Conservation (phyloP, 2,797 vertebrate genomes). For the Oryzias sinensis region DNA sequence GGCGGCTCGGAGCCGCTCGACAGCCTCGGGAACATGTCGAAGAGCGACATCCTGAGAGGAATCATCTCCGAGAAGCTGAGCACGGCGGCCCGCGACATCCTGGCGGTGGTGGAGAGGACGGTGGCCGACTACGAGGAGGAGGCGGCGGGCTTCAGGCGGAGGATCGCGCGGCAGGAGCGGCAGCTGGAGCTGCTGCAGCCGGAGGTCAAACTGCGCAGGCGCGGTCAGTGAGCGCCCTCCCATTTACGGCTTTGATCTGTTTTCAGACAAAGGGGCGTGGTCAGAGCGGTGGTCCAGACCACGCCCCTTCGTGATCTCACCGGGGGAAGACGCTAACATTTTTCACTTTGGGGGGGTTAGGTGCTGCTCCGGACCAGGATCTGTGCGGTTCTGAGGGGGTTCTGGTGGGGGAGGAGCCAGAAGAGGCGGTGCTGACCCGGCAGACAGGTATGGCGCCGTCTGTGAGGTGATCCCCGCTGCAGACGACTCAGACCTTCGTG, state of each 20-base stretch:
- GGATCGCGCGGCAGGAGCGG: constrained; percentile 33
- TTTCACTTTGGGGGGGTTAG: background rate
- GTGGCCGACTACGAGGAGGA: constrained; percentile 44
- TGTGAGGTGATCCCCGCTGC: background rate
- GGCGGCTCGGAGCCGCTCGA: background rate
- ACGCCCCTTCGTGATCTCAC: too few relatives aligned
- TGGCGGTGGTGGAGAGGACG: constrained; percentile 32
- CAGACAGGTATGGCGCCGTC: background rate
- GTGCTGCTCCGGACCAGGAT: background rate
- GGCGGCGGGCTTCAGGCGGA: constrained; percentile 17
- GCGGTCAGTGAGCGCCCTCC: background rate
- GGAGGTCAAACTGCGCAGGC: background rate
- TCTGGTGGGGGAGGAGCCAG: background rate
- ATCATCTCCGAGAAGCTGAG: constrained; percentile 32
- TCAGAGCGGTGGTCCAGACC: too few relatives aligned
- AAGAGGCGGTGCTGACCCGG: background rate
- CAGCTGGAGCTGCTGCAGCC: constrained; percentile 42
- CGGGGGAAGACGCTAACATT: too few relatives aligned
- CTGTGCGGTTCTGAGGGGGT: constrained; percentile 2
- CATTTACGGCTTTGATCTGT: too few relatives aligned
- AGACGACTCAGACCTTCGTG: background rate
- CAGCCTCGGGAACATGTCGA: background rate
- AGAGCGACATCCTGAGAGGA: constrained; percentile 6
- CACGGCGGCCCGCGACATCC: constrained; percentile 29
- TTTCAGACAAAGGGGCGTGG: too few relatives aligned